Conservation (phyloP, 1,140 invertebrate species). For the Paramacrobiotus metropolitanus region DNA sequence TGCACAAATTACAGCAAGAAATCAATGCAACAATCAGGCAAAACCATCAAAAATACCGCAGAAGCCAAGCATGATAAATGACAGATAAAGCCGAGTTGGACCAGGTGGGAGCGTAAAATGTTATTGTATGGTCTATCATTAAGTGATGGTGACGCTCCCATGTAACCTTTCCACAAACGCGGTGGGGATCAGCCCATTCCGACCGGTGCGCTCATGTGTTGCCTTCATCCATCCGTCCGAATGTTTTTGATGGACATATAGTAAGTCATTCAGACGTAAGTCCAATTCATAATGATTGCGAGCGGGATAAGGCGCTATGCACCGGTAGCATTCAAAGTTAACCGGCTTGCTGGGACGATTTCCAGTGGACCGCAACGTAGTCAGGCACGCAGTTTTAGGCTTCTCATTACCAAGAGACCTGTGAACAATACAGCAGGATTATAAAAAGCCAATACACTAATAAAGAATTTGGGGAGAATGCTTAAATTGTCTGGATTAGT, state of each 20-base stretch:
- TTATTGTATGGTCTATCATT: no score
- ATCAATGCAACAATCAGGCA: no score
- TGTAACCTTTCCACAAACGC: constrained; percentile 52
- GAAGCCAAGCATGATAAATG: no score
- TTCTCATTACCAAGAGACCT: no score
- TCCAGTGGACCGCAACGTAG: neutral
- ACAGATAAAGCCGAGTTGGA: no score
- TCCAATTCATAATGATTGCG: constrained; percentile 76
- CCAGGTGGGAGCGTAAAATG: no score
- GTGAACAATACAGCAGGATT: no score
- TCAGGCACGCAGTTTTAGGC: neutral
- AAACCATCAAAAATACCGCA: no score
- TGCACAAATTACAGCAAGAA: no score
- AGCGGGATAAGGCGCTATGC: constrained; percentile 77
- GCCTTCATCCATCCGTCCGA: constrained; percentile 91
- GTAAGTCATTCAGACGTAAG: constrained; percentile 63
- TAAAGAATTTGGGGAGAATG: no score
- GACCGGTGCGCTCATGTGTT: constrained; percentile 59
- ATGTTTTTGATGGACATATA: constrained; percentile 68
- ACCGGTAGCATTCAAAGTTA: constrained; percentile 34
- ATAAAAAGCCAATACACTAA: no score
- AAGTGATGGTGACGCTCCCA: neutral
- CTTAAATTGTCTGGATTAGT: no score
- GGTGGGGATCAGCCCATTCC: constrained; percentile 71
- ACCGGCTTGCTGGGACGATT: neutral